Evolutionary conservation across 37 sponge, comb jelly and placozoan genomes (phyloP), one percentile per base, ranked within the genome.

Genomic region (Amphimedon queenslandica): DNA sequence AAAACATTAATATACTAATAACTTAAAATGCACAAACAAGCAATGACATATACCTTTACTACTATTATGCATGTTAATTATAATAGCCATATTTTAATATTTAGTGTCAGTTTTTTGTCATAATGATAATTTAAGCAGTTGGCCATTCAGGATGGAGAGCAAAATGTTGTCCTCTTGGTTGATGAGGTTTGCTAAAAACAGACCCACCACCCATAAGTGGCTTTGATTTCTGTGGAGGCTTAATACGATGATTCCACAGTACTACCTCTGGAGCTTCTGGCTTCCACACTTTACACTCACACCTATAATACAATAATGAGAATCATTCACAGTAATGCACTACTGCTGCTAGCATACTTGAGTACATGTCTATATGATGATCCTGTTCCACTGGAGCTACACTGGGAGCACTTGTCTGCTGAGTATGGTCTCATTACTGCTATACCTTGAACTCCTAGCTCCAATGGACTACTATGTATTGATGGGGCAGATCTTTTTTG

Each of bases 101-200:
- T 47, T 8, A 47, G 8, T 47, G 13, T 47, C 13, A 47, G 13
- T 47, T 47, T 47, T 47, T 47, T 47, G 8, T 18, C 8, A 8
- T 51, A 27, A 20, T 8, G 23, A 32, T 56, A 6, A 8, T 53
- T 82, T 73, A 88, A 37, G 89, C 89, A 13, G 71, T 88, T 24
- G 90, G 90, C 90, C 90, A 89, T 74, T 89, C 90, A 33, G 84
- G 90, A 64, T 89, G 90, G 28, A 84, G 71, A 69, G 81, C 53
- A 71, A 65, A 89, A 74, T 89, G 90, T 41, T 79, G 76, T 31
- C 90, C 90, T 55, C 43, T 74, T 58, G 73, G 34, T 28, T 70
- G 68, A 24, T 83, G 73, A 2, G 90, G 82, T 39, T 69, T 75
- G 27, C 60, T 55, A 69, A 89, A 89, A 31, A 83, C 53, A 4